Evolutionary conservation across 1,140 invertebrate genomes (phyloP).

Genomic region (Cephus cinctus): DNA sequence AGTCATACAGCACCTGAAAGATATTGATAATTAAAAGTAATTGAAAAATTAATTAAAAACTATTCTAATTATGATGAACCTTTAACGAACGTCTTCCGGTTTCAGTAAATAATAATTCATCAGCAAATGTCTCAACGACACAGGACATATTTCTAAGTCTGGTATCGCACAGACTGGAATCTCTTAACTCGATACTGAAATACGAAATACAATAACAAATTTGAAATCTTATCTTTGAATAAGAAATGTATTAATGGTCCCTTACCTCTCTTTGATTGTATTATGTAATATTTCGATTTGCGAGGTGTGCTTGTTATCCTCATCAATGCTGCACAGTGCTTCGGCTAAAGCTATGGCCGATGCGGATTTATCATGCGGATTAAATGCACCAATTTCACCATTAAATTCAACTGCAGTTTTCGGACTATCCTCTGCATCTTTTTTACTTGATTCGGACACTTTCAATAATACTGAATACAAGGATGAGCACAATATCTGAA

Average conservation of each 20-base stretch:
- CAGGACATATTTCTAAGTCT: conserved; percentile 32
- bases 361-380: conserved; percentile 26
- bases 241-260: too few species aligned
- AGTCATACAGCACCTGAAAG: conserved; percentile 66
- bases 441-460: conserved; percentile 13
- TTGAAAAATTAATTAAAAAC: conserved; percentile 1
- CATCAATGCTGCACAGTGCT: conserved; percentile 74
- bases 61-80: conserved; percentile 28
- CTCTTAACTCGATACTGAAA: conserved; percentile 24
- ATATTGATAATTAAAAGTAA: conserved; percentile 1
- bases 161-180: conserved; percentile 3
- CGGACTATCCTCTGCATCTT: neutral
- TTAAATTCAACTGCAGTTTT: conserved; percentile 5
- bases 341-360: conserved; percentile 64
- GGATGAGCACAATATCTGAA: conserved; percentile 60
- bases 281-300: conserved; percentile 64
- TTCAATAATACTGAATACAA: conserved; percentile 43
- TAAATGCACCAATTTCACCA: conserved; percentile 25
- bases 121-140: conserved; percentile 46
- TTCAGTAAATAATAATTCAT: conserved; percentile 47
- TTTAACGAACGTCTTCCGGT: conserved; percentile 51
- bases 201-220: conserved; percentile 8
- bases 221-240: too few species aligned
- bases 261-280: conserved; percentile 53
- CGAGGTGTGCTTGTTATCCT: conserved; percentile 71